Percentiles rank a stretch among this genome's conserved stretches.
Evolutionary conservation across 2,888 invertebrate genomes (phyloP).

Genomic region (Zaprionus bogoriensis): DNA sequence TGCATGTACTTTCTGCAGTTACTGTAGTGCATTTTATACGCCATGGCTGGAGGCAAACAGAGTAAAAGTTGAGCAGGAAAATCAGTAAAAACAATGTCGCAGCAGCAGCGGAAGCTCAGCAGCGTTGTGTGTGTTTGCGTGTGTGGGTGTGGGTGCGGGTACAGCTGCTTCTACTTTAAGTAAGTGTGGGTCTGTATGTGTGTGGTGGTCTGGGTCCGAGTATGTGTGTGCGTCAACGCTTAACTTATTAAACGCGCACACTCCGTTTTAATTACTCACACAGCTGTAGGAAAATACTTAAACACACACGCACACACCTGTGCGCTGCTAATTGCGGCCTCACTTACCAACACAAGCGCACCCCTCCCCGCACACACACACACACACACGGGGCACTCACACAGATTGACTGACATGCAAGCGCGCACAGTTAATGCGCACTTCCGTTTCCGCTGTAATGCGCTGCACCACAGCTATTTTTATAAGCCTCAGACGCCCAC

Average conservation of each 20-base stretch:
- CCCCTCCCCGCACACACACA: constrained; percentile 6
- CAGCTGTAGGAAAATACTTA: constrained; percentile 50
- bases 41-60: constrained; percentile 8
- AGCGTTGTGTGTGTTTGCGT: not conserved
- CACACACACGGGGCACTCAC: not conserved
- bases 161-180: constrained; percentile 5
- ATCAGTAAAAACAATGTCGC: constrained; percentile 44
- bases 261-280: constrained; percentile 73
- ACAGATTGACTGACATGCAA: constrained; percentile 31
- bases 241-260: constrained; percentile 72
- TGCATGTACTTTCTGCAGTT: not conserved
- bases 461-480: constrained; percentile 65
- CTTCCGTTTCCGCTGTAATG: constrained; percentile 75
- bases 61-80: constrained; percentile 30
- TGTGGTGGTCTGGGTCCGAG: not conserved
- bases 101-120: constrained; percentile 31
- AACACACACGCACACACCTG: constrained; percentile 39
- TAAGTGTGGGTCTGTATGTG: constrained; percentile 11
- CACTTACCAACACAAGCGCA: constrained; percentile 15
- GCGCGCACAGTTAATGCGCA: constrained; percentile 71
- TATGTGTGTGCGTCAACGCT: constrained; percentile 41
- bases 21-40: constrained; percentile 32
- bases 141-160: not conserved
- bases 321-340: constrained; percentile 63
- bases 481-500: constrained; percentile 45